Base-by-base conservation (phyloP, 2,797 vertebrate species). In the Lutjanus argentimaculatus region DNA sequence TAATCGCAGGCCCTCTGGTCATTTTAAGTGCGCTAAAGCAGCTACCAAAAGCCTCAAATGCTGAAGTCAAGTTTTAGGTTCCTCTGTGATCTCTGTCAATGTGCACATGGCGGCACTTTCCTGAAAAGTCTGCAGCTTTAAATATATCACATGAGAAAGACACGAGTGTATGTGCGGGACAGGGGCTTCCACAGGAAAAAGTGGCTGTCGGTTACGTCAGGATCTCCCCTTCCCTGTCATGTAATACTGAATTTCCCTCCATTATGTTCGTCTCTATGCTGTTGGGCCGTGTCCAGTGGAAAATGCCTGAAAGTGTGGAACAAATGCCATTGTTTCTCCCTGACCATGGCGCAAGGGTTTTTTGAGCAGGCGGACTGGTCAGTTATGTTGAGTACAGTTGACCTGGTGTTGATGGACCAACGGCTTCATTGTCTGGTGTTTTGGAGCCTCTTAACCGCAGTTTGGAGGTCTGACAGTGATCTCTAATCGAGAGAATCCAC, bases 281-380 rank as follows among this genome's bases (percentile, higher is more conserved):
- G 82, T 56, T 88, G 89, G 84, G 30, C 30, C 71, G 4, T 53
- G 65, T 61, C 75, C 80, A 61, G 62, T 94, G 94, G 93, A 93
- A 94, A 94, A 82, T 86, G 83, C 92, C 79, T 93, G 91, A 92
- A 92, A 81, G 82, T 85, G 85, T 87, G 80, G 91, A 92, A 91
- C 90, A 91, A 94, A 92, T n/a, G 65, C 84, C 80, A 90, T 94
- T 94, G 94, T 95, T 85, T 87, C 53, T 52, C 69, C 64, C 55
- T 75, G 75, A 66, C 82, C 62, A 43, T 53, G 61, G 63, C 82
- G 83, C 72, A 76, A 59, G 30, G 19, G 22, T 3, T 67, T 74
- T 82, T 73, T 56, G 36, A 88, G 53, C 75, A 52, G 64, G 43
- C 17, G 25, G 45, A 22, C 40, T 5, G 76, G 78, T 75, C 72